Conservation (phyloP, 1,140 invertebrate genomes). For the Philopotamus ludificatus region DNA sequence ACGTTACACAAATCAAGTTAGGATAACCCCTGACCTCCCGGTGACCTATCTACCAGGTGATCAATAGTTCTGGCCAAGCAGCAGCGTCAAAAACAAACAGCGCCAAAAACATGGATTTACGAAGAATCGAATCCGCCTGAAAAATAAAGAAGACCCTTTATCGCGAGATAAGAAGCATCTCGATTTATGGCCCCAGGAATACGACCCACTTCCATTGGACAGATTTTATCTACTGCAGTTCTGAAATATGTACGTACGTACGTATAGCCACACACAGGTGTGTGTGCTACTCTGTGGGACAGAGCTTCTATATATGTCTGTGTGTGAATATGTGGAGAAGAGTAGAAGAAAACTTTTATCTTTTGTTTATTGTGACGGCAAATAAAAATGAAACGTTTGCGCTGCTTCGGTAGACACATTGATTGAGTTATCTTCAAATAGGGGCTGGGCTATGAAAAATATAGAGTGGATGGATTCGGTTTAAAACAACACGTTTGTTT, state of each 20-base stretch:
- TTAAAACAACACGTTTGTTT: no score
- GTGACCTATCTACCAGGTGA: constrained; percentile 8
- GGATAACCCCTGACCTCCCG: constrained; percentile 9
- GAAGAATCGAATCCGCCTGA: constrained; percentile 6
- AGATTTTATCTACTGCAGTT: neutral
- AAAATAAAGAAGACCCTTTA: constrained; percentile 1
- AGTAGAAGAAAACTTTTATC: constrained; percentile 6
- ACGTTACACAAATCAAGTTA: constrained; percentile 13
- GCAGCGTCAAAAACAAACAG: constrained; percentile 13
- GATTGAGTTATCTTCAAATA: neutral
- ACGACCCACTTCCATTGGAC: constrained; percentile 2
- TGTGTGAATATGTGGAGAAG: neutral
- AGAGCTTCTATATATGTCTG: no score
- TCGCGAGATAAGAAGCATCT: neutral
- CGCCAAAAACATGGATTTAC: neutral
- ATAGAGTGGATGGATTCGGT: no score
- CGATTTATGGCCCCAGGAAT: constrained; percentile 1
- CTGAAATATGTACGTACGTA: no score
- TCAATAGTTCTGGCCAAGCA: neutral
- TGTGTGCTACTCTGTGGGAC: no score
- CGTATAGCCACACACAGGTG: neutral
- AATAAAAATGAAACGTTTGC: neutral
- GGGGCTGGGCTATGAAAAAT: no score
- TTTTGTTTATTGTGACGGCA: constrained; percentile 5
- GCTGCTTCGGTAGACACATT: neutral